Conservation (phyloP, 2,797 vertebrate genomes). For the Streptopelia turtur region DNA sequence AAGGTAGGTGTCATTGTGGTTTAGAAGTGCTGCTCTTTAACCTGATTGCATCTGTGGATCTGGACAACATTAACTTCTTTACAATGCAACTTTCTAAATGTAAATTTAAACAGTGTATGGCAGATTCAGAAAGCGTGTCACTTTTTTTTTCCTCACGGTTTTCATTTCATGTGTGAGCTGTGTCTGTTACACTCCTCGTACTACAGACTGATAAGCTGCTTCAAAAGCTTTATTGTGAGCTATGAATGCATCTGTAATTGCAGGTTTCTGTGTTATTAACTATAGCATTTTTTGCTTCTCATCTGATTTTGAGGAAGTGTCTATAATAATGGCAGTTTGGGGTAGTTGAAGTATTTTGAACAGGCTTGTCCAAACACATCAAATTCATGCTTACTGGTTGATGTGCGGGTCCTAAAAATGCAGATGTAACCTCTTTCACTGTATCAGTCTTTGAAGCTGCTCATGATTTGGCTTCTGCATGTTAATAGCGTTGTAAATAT, state of each 20-base stretch:
- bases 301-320: neutral
- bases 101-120: neutral
- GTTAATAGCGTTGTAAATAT: neutral
- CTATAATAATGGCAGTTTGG: neutral
- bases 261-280: neutral
- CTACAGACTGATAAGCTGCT: neutral
- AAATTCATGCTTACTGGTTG: neutral
- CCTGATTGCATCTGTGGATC: neutral
- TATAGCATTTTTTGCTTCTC: neutral
- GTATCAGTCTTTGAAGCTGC: neutral
- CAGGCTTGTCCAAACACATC: neutral
- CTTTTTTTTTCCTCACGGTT: neutral
- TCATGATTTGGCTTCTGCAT: neutral
- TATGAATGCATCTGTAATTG: neutral
- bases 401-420: neutral
- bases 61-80: neutral
- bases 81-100: neutral
- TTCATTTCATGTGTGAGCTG: neutral
- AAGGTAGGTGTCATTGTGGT: conserved; percentile 83
- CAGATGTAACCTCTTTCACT: neutral
- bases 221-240: neutral
- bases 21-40: neutral
- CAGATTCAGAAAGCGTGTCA: neutral
- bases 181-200: neutral
- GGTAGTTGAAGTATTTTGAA: neutral